Conservation (phyloP, 2,888 invertebrate genomes). For the Phyto melanocephala region DNA sequence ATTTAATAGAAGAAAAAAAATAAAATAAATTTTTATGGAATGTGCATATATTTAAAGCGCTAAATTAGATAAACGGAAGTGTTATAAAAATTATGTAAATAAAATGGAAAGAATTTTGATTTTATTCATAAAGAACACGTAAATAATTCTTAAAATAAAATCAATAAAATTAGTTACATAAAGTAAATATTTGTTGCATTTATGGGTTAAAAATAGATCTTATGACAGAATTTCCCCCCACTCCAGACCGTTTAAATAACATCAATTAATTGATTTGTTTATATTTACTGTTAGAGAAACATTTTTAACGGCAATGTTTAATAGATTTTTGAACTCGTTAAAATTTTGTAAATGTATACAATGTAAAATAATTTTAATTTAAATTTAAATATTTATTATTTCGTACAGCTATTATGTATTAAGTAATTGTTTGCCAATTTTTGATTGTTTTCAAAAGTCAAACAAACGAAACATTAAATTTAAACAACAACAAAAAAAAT, state of each 20-base stretch:
- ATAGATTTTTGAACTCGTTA: slow-evolving; percentile 41
- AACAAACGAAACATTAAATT: not conserved
- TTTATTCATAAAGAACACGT: no score
- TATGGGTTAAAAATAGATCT: not conserved
- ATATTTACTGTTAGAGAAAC: not conserved
- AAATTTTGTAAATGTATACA: slow-evolving; percentile 53
- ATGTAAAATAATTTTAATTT: not conserved
- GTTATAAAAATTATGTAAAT: no score
- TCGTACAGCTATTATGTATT: not conserved
- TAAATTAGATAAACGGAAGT: no score
- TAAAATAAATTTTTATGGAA: no score
- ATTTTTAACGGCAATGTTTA: slow-evolving; percentile 21
- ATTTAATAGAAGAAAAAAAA: no score
- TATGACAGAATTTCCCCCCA: not conserved
- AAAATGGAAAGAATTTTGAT: no score
- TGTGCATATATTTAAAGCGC: no score
- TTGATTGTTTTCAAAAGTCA: not conserved
- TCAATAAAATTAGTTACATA: no score
- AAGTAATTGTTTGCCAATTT: slow-evolving; percentile 11
- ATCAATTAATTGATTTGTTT: not conserved
- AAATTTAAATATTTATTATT: slow-evolving; percentile 1
- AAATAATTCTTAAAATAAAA: no score
- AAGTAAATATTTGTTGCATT: not conserved
- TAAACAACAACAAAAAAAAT: no score
- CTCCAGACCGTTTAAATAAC: not conserved